Evolutionary conservation across 2,797 vertebrate genomes (phyloP), one percentile per base, ranked within the genome.

Genomic region (Phrynocephalus forsythii): DNA sequence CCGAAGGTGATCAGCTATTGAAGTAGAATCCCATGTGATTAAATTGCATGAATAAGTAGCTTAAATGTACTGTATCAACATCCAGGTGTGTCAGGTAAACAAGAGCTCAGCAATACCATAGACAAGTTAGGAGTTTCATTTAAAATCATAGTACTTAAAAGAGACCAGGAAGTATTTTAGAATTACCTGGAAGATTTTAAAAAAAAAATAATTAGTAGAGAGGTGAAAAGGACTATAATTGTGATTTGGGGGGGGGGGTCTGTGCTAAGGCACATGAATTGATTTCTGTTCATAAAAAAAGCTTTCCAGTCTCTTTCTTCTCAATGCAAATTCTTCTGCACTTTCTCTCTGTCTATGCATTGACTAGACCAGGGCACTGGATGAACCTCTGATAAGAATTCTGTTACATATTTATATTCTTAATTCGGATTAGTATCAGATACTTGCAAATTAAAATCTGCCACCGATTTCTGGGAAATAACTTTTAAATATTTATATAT

Each of bases 401-500:
- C 48, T 44, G 0, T 77, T 52, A 8, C 81, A 78, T 76, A 8
- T 48, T 73, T 50, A 30, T 73, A 44, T 33, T 22, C 76, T 48
- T 4, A 26, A 3, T n/a, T 0, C 6, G 56, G 82, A 68, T 0
- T 13, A 10, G 7, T 66, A 50, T 87, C 87, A 69, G 88, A 87
- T 73, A 88, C 83, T 60, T 86, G 73, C 86, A 81, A 86, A 69
- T 63, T 15, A 66, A 86, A 72, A 75, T 50, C 0, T 72, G 63
- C 72, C 77, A 83, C 83, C 89, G 90, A 90, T 94, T 81, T 89
- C 89, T 86, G 94, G 95, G 83, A 87, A 90, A 93, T 92, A 82
- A 79, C 92, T 93, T 95, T 96, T 94, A 97, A 83, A 95, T 96
- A 96, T 95, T 91, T 93, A 95, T 96, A 95, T 89, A 95, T 96